Evolutionary conservation across 2,797 vertebrate species (phyloP).

Genomic region (Liparis tanakae): DNA sequence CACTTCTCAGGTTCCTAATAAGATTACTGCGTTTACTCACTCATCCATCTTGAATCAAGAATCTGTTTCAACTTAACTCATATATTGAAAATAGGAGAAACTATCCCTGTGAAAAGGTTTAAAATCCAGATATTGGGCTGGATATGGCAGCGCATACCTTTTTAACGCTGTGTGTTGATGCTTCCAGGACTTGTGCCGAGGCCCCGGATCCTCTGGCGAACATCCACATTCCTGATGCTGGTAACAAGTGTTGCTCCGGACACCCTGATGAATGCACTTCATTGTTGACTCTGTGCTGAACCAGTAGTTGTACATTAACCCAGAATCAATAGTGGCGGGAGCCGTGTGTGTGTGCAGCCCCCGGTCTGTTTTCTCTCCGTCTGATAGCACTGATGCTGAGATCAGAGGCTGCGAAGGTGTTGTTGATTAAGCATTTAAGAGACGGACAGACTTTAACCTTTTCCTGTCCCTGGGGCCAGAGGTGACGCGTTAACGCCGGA

Average conservation of each 20-base stretch:
- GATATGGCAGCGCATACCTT: background rate
- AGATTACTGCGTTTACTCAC: background rate
- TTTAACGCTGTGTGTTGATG: background rate
- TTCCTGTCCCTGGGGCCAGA: constrained; percentile 6
- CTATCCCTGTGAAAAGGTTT: background rate
- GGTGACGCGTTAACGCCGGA: constrained; percentile 27
- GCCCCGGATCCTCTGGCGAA: background rate
- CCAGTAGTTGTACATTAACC: constrained; percentile 67
- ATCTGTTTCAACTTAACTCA: background rate
- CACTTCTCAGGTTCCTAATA: background rate
- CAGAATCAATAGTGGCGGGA: constrained; percentile 63
- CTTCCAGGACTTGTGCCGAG: background rate
- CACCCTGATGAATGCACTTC: constrained; percentile 59
- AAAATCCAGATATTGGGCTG: background rate
- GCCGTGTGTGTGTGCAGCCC: constrained; percentile 29
- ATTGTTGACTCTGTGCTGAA: constrained; percentile 65
- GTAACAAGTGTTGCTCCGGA: constrained; percentile 33
- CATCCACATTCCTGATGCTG: constrained; percentile 41
- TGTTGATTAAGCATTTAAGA: constrained; percentile 53
- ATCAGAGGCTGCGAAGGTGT: constrained; percentile 42
- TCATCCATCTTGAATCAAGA: background rate
- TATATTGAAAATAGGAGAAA: background rate
- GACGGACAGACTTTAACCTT: constrained; percentile 36
- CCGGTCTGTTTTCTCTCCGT: constrained; percentile 38
- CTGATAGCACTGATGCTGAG: constrained; percentile 49